Base-by-base conservation (phyloP, 1,140 invertebrate genomes). In the Calliphora vicina region DNA sequence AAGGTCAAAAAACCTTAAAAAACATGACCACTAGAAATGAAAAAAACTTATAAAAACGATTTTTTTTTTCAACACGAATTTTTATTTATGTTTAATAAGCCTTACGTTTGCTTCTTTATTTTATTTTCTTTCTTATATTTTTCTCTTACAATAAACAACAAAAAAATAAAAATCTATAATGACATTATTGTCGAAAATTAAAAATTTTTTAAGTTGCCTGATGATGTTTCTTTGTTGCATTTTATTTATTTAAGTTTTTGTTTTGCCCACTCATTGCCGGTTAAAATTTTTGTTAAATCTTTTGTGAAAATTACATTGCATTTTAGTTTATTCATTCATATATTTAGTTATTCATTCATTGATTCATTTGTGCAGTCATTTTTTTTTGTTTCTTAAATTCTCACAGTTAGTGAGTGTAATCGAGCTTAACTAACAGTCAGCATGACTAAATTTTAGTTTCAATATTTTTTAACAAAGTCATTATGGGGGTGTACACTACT, bases 1-100 rank as follows among this genome's bases (percentile, higher is more conserved):
- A 25, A 67, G 61, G 61, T 67, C 61, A 67, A 67, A 67, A 67
- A 67, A 67, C n/a, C 5, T 67, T 25, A 67, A 67, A 57, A 67
- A 67, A 67, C n/a, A 67, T 67, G 61, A 25, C 61, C 61, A 67
- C 45, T 50, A 50, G n/a, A 23, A 20, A 67, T 23, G 1, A 67
- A 67, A 23, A 67, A 67, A 25, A 67, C n/a, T n/a, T n/a, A n/a
- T n/a, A n/a, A n/a, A n/a, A n/a, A n/a, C n/a, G n/a, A n/a, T n/a
- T n/a, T n/a, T n/a, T n/a, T n/a, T n/a, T n/a, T 12, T 23, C 6
- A 67, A 67, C 20, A 67, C n/a, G 17, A 17, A 67, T 50, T n/a
- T 35, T 17, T 50, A 67, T 67, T 67, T 67, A 23, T 67, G 61
- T 67, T 67, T 67, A 67, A 67, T 67, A 67, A 67, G 17, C 17